Evolutionary conservation across 1,140 invertebrate genomes (phyloP).

Genomic region (Drosophila prosaltans): DNA sequence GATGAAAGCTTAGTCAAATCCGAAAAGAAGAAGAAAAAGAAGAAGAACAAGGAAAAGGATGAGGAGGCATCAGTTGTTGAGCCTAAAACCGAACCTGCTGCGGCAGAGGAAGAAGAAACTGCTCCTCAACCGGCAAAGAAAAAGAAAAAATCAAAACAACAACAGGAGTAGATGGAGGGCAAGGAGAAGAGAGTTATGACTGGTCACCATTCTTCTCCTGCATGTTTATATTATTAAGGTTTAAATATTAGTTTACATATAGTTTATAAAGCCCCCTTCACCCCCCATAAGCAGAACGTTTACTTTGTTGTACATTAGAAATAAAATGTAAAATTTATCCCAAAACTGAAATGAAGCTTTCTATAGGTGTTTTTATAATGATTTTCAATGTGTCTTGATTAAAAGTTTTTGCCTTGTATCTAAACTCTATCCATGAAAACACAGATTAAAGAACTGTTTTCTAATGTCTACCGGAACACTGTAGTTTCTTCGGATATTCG

Average conservation of each 20-base stretch:
- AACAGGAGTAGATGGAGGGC: constrained; percentile 39
- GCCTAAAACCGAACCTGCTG: constrained; percentile 16
- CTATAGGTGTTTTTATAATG: too few relatives aligned
- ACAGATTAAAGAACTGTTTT: too few relatives aligned
- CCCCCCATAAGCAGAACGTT: constrained; percentile 35
- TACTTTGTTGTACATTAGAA: constrained; percentile 63
- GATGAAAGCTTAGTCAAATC: constrained; percentile 53
- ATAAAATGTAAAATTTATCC: constrained; percentile 64
- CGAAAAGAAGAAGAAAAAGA: constrained; percentile 84
- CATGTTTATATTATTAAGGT: constrained; percentile 41
- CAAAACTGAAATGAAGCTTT: neutral
- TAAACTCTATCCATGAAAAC: too few relatives aligned
- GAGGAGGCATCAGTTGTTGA: constrained; percentile 52
- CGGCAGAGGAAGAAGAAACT: constrained; percentile 45
- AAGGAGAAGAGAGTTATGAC: too few relatives aligned
- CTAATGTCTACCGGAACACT: too few relatives aligned
- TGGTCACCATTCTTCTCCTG: constrained; percentile 2
- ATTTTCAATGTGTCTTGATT: too few relatives aligned
- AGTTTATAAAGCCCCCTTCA: constrained; percentile 40
- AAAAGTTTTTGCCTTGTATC: too few relatives aligned
- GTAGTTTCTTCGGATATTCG: too few relatives aligned
- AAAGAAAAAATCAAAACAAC: constrained; percentile 74
- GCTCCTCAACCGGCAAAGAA: constrained; percentile 60
- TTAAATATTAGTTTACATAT: constrained; percentile 41
- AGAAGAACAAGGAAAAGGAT: constrained; percentile 79